Evolutionary conservation across 2,113 vertebrate species (phyloP).

Genomic region (Crotophaga sulcirostris): DNA sequence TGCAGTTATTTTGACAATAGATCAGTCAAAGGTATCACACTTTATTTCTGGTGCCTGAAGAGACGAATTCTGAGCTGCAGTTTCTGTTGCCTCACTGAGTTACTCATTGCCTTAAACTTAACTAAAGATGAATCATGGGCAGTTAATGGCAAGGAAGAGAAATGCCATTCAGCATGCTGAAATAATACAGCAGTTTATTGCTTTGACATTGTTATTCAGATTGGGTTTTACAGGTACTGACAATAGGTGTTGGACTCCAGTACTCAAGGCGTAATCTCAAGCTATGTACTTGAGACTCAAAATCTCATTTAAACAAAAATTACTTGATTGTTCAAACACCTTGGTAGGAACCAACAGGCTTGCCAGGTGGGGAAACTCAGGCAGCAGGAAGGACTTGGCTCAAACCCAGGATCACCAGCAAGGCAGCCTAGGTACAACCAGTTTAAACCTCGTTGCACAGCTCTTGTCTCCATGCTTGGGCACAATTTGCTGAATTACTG

Average conservation of each 20-base stretch:
- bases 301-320: neutral
- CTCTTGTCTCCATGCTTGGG: neutral
- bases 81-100: conserved; percentile 9
- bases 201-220: neutral
- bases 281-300: neutral
- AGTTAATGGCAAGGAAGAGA: neutral
- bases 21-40: neutral
- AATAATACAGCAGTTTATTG: neutral
- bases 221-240: neutral
- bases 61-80: neutral
- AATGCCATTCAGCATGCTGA: neutral
- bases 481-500: neutral
- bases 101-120: conserved; percentile 36
- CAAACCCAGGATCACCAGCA: neutral
- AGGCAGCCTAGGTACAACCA: neutral
- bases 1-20: conserved; percentile 24
- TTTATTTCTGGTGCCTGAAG: conserved; percentile 16
- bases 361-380: neutral
- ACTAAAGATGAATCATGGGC: conserved; percentile 12
- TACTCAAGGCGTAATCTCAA: neutral
- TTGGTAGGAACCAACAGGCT: neutral
- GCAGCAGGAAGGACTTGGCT: neutral
- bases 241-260: neutral
- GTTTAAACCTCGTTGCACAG: neutral
- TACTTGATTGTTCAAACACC: neutral